phyloP scores from a whole-genome alignment of 1,140 invertebrate species.

The Drosophila ananassae region DNA sequence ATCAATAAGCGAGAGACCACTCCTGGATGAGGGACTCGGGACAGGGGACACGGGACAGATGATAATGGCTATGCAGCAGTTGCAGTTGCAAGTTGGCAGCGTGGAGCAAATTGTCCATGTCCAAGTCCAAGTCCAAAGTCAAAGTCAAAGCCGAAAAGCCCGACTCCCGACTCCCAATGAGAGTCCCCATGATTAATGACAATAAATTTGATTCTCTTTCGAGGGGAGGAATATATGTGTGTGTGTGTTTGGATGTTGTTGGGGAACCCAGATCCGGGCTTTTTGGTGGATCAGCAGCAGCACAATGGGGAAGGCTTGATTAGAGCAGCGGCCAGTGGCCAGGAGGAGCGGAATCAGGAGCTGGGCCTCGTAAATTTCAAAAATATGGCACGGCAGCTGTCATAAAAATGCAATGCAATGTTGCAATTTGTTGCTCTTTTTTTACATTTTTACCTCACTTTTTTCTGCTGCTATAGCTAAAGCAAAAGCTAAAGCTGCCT shows the following conservation, averaged over 20 bases:
- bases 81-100: slow-evolving; percentile 25
- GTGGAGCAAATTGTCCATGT: slow-evolving; percentile 40
- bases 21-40: slow-evolving; percentile 24
- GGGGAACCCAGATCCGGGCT: not conserved
- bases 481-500: not conserved
- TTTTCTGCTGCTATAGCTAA: not conserved
- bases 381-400: slow-evolving; percentile 71
- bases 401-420: slow-evolving; percentile 74
- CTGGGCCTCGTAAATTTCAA: slow-evolving; percentile 63
- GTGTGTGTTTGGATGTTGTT: not conserved
- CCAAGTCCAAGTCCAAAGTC: slow-evolving; percentile 54
- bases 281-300: slow-evolving; percentile 35
- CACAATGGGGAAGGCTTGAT: slow-evolving; percentile 68
- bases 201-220: slow-evolving; percentile 73
- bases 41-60: slow-evolving; percentile 32
- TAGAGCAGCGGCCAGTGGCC: slow-evolving; percentile 37
- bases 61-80: slow-evolving; percentile 49
- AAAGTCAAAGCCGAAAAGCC: slow-evolving; percentile 63
- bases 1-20: slow-evolving; percentile 65
- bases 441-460: slow-evolving; percentile 2
- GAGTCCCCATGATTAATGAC: slow-evolving; percentile 75
- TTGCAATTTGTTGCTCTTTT: slow-evolving; percentile 67
- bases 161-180: slow-evolving; percentile 7
- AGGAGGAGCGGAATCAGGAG: slow-evolving; percentile 25
- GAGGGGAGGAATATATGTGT: slow-evolving; percentile 11